Evolutionary conservation across 64 coral and sea anemone genomes (phyloP), one percentile per base, ranked within the genome.

Genomic region (Montipora foliosa): DNA sequence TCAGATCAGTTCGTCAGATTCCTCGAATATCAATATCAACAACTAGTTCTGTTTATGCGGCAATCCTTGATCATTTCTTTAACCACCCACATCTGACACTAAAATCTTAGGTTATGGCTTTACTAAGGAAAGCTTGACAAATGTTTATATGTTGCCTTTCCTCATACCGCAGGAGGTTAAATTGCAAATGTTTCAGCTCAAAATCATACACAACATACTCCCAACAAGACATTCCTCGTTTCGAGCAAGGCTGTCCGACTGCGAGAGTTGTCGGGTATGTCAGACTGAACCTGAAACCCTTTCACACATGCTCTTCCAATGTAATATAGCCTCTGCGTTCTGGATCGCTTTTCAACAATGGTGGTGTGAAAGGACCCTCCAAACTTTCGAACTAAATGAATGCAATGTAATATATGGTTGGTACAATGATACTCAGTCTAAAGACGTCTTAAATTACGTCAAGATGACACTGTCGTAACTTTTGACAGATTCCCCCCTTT

Each of bases 121-220:
- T 67, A 25, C 60, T 57, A 58, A 83, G 12, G 80, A 83, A 57
- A 57, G 60, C 80, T 66, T 82, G 6, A 66, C 80, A 21, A 21
- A 57, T 82, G 49, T 83, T 16, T 83, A 55, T 44, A 47, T 83
- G 80, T 21, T 83, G 52, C 49, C 80, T 21, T 20, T 83, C 25
- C 16, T 83, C 7, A 83, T 83, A 60, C 60, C 48, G n/a, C 51
- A 44, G 16, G 80, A 61, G n/a, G 80, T 83, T 58, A 58, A 82
- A 67, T 67, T 82, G 37, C 80, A 67, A 82, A 82, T 82, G 80
- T 60, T 83, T 51, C 80, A 4, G 49, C 19, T 14, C 80, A 83
- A 83, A 83, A 58, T 60, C 11, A 22, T 83, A 11, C 80, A 83
- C 10, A 83, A 83, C 49, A 83, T 59, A 2, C 80, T 83, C 9